phyloP scores from a whole-genome alignment of 2,113 vertebrate species.

The Urocitellus parryii region DNA sequence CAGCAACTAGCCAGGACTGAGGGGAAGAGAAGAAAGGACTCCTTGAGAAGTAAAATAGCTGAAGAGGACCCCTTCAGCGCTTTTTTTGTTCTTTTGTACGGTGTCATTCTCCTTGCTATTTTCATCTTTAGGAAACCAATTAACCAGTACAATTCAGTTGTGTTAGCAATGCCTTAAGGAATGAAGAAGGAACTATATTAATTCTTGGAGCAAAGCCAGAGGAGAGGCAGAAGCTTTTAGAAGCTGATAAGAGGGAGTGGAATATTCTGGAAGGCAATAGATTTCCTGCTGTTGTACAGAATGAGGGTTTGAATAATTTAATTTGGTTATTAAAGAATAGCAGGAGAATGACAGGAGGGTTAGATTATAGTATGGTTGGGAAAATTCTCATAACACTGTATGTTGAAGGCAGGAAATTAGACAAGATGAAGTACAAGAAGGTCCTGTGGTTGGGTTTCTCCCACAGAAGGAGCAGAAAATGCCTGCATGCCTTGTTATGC shows the following conservation, averaged over 20 bases:
- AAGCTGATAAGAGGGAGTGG: background rate
- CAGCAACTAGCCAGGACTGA: background rate
- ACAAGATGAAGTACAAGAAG: constrained; percentile 61
- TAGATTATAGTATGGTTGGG: background rate
- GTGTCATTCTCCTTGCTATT: background rate
- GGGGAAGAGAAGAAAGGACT: background rate
- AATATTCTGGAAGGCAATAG: constrained; percentile 37
- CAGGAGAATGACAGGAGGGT: background rate
- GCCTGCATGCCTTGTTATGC: constrained; percentile 52
- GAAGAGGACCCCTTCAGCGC: background rate
- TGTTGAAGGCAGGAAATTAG: constrained; percentile 57
- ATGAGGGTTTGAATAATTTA: constrained; percentile 48
- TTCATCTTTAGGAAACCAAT: background rate
- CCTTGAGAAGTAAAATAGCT: background rate
- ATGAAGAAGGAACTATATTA: constrained; percentile 17
- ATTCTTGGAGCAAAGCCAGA: constrained; percentile 13
- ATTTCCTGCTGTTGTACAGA: constrained; percentile 47
- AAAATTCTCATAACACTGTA: constrained; percentile 45
- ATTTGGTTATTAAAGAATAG: constrained; percentile 33
- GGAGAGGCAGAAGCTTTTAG: constrained; percentile 40
- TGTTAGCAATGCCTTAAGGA: background rate
- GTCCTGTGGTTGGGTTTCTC: constrained; percentile 71
- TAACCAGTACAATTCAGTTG: background rate
- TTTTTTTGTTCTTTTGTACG: background rate
- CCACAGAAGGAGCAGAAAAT: constrained; percentile 67